Evolutionary conservation across 2,113 vertebrate species (phyloP).

Genomic region (Dasypus novemcinctus): DNA sequence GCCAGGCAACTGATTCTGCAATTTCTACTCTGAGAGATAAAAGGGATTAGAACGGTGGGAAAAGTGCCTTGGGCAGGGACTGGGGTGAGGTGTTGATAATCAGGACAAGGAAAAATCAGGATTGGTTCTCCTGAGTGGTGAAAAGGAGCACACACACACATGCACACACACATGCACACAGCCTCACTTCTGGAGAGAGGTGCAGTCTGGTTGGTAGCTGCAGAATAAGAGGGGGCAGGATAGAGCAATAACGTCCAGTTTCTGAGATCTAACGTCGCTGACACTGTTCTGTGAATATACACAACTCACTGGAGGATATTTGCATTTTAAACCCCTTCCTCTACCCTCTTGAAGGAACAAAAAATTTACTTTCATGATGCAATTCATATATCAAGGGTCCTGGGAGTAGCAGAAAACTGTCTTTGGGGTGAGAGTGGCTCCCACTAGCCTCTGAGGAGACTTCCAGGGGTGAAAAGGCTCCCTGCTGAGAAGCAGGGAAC

Average conservation of each 20-base stretch:
- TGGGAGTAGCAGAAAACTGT: not conserved
- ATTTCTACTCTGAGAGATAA: conserved; percentile 14
- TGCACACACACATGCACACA: not conserved
- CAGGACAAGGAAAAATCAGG: not conserved
- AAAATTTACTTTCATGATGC: not conserved
- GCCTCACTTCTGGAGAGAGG: not conserved
- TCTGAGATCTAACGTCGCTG: not conserved
- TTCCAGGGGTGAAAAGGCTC: not conserved
- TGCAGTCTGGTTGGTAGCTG: not conserved
- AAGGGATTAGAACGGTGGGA: not conserved
- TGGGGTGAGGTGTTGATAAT: not conserved
- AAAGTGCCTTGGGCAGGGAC: not conserved
- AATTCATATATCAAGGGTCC: not conserved
- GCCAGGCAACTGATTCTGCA: not conserved
- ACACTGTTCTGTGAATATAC: not conserved
- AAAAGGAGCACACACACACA: not conserved
- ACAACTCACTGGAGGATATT: not conserved
- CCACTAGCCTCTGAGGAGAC: not conserved
- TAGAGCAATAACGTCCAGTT: not conserved
- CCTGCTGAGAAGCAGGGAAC: not conserved
- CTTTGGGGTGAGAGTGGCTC: not conserved
- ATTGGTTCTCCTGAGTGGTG: not conserved
- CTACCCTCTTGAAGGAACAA: not conserved
- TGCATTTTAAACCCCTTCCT: not conserved
- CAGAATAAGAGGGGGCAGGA: not conserved